Conservation (phyloP, 2,888 invertebrate genomes). For the Allacma fusca region DNA sequence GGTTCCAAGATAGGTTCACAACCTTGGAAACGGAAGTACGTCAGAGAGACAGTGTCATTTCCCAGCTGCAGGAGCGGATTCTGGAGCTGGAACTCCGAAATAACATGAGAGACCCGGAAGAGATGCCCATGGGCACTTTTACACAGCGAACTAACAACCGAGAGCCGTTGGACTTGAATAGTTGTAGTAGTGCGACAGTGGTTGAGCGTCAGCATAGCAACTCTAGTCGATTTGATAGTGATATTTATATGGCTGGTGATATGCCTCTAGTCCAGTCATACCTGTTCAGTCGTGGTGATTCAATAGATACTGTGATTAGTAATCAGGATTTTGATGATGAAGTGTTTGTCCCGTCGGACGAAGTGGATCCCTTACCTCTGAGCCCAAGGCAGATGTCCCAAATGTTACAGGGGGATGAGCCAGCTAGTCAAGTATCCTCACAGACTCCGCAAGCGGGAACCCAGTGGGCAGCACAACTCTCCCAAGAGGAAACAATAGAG, state of each 20-base stretch:
- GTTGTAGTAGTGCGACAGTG: not conserved
- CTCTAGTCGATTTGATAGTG: constrained; percentile 27
- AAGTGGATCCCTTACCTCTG: constrained; percentile 18
- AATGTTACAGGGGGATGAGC: not conserved
- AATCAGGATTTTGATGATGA: constrained; percentile 68
- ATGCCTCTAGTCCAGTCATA: constrained; percentile 46
- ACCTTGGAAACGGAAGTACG: constrained; percentile 82
- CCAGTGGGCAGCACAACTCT: constrained; percentile 64
- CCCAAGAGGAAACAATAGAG: constrained; percentile 75
- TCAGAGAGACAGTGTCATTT: constrained; percentile 81
- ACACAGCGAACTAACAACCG: constrained; percentile 16
- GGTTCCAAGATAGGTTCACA: constrained; percentile 71
- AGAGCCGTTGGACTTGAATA: not conserved
- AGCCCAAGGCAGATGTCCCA: constrained; percentile 31
- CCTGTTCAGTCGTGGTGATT: constrained; percentile 67
- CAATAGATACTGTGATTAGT: constrained; percentile 73
- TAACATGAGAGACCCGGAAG: constrained; percentile 7
- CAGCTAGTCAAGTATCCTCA: too few relatives aligned
- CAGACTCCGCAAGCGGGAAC: not conserved
- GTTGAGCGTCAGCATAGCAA: not conserved
- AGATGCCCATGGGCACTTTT: not conserved
- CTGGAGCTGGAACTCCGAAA: constrained; percentile 71
- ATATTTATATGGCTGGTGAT: not conserved
- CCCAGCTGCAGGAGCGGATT: constrained; percentile 77
- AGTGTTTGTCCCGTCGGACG: constrained; percentile 45